Evolutionary conservation across 2,888 invertebrate species (phyloP), one percentile per base, ranked within the genome.

Genomic region (Aporophyla lueneburgensis): DNA sequence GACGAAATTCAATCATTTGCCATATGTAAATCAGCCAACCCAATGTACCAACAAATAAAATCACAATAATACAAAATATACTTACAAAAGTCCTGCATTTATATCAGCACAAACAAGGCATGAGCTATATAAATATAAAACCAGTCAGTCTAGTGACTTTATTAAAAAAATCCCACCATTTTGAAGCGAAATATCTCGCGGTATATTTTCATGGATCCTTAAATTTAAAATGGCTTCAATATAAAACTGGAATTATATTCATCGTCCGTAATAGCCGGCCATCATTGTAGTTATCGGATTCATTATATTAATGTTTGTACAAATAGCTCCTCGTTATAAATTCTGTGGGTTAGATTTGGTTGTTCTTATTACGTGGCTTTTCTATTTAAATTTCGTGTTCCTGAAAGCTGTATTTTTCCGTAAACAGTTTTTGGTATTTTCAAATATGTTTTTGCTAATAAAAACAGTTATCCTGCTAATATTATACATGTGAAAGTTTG

Each of bases 281-380:
- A 6, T 56, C 24, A 27, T 27, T 62, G 54, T 51, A 76, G 40
- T 65, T 63, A 65, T 53, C 58, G 49, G 53, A 68, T 81, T 68
- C 33, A 67, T 75, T 81, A 53, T 81, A 53, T 33, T 24, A 54
- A 82, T 53, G 46, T 70, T 80, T 19, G 5, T 51, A 66, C 9
- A 66, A 70, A 82, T 70, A 54, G 6, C 54, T 66, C 24, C 54
- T 63, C 16, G 21, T 53, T 67, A 33, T 24, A 43, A 62, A 54
- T 40, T 65, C 0, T 4, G 19, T 40, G 24, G 16, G 7, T 21
- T n/a, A 46, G 9, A 9, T 53, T 43, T 43, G 14, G 0, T 33
- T 66, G 9, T 43, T 51, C 16, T 54, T 72, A 46, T 21, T 49
- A 19, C n/a, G 6, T 49, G 3, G n/a, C 7, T 78, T 46, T 61